Conservation (phyloP, 2,797 vertebrate genomes). For the Falco naumanni region DNA sequence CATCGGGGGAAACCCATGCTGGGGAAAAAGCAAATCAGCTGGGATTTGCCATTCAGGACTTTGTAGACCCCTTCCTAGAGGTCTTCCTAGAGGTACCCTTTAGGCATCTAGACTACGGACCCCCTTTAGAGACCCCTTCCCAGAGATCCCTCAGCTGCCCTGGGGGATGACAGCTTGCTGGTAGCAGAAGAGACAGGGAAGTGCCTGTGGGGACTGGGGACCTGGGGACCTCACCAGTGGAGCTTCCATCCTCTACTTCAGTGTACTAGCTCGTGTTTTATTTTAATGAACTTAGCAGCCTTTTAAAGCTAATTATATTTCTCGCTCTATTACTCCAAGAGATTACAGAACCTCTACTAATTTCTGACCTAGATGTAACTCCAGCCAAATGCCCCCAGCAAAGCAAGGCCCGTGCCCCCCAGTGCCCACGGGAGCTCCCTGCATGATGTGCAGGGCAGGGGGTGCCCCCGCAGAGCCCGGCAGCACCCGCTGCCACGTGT, state of each 20-base stretch:
- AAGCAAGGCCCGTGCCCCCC: neutral
- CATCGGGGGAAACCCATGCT: accelerated
- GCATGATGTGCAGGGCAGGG: neutral
- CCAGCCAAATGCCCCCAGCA: neutral
- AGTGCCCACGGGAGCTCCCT: accelerated
- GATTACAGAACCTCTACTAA: neutral
- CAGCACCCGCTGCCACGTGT: accelerated
- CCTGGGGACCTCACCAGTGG: neutral
- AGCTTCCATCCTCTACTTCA: neutral
- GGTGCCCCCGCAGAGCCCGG: neutral
- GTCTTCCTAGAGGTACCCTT: neutral
- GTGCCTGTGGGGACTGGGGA: accelerated
- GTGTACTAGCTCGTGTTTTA: accelerated
- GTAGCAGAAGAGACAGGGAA: neutral
- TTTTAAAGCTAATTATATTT: slow-evolving; percentile 19
- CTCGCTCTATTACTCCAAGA: neutral
- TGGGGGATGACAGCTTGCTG: accelerated
- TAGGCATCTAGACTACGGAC: neutral
- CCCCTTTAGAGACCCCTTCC: neutral
- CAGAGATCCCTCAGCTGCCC: neutral
- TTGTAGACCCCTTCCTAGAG: neutral
- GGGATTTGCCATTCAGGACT: neutral
- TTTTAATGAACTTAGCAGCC: neutral
- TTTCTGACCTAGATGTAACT: neutral
- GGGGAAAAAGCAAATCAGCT: neutral